phyloP scores from a whole-genome alignment of 35 echinoderm and acorn worm genomes.

The Lytechinus variegatus region DNA sequence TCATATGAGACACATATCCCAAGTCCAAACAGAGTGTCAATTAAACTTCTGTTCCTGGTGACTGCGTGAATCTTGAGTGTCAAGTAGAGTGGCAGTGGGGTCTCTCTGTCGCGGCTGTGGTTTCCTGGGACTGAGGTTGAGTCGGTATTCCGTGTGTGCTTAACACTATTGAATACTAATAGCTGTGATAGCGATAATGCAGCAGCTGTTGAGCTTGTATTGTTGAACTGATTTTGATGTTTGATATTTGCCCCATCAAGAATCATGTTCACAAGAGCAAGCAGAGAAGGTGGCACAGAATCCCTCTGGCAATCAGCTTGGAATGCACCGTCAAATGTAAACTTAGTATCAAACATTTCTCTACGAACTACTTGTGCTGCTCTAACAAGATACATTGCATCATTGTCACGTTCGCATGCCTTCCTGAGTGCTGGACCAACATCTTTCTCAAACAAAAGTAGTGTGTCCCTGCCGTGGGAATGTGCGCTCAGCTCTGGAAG shows the following conservation, averaged over 20 bases:
- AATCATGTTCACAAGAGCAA: conserved; percentile 70
- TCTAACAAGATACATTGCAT: conserved; percentile 52
- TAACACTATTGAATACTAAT: conserved; percentile 58
- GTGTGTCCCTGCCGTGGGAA: conserved; percentile 56
- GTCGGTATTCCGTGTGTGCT: neutral
- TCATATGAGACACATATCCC: conserved; percentile 72
- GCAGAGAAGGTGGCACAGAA: conserved; percentile 63
- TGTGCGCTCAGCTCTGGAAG: conserved; percentile 75
- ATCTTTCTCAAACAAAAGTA: conserved; percentile 63
- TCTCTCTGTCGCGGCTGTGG: conserved; percentile 55
- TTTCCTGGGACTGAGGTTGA: neutral
- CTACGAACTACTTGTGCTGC: conserved; percentile 56
- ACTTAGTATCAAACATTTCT: conserved; percentile 50
- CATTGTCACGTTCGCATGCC: conserved; percentile 58
- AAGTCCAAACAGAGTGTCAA: conserved; percentile 57
- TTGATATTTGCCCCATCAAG: conserved; percentile 67
- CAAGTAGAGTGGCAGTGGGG: conserved; percentile 56
- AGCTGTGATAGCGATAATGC: conserved; percentile 54
- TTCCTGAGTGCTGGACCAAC: conserved; percentile 60
- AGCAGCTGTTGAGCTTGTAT: neutral
- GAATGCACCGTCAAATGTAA: conserved; percentile 43
- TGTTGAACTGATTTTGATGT: conserved; percentile 26
- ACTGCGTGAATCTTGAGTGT: conserved; percentile 47
- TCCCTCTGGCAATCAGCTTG: conserved; percentile 55
- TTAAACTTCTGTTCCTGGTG: conserved; percentile 51